A percentile compares a stretch with the other conserved stretches of the same genome.
phyloP scores from a whole-genome alignment of 2,888 invertebrate genomes.

The Cremastobaeus sp. region DNA sequence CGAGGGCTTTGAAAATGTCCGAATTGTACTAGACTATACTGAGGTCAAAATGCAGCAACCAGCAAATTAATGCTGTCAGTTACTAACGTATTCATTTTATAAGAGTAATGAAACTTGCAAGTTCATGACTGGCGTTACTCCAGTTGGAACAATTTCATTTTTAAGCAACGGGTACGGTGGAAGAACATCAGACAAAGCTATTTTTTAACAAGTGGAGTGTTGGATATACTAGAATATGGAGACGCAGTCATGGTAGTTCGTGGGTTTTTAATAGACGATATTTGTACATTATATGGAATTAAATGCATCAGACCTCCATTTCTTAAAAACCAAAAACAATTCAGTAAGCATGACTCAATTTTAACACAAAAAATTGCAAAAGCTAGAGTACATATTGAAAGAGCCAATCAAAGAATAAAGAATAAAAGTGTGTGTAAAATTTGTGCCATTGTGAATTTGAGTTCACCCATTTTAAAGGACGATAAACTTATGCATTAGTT shows the following conservation, averaged over 20 bases:
- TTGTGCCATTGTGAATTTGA: no score
- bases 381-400: no score
- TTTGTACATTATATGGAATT: not conserved
- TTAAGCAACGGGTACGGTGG: not conserved
- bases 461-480: no score
- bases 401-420: no score
- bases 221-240: not conserved
- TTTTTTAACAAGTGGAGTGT: not conserved
- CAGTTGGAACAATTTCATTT: not conserved
- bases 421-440: no score
- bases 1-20: slow-evolving; percentile 56
- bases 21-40: slow-evolving; percentile 43
- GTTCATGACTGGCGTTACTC: not conserved
- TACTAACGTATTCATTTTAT: not conserved
- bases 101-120: not conserved
- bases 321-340: no score
- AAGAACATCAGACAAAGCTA: not conserved
- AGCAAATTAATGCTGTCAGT: not conserved
- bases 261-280: not conserved
- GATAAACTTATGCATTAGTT: no score
- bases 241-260: not conserved
- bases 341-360: no score
- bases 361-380: no score
- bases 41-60: not conserved
- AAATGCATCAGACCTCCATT: no score